phyloP scores from a whole-genome alignment of 2,888 invertebrate species.

The Coelogynopora nodosa region DNA sequence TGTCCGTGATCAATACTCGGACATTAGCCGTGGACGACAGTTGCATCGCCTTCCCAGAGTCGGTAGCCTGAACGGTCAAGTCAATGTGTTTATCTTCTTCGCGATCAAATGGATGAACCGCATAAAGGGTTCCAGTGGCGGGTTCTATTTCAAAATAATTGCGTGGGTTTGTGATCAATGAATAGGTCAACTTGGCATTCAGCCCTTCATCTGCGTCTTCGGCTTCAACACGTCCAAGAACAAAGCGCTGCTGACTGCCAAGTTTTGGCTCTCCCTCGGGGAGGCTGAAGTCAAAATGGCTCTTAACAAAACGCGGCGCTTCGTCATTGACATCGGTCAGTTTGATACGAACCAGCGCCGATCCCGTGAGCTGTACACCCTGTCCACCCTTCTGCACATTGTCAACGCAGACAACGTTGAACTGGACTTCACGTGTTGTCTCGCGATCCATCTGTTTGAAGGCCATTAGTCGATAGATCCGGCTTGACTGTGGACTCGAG shows the following conservation, averaged over 20 bases:
- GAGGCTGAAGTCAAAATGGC: slow-evolving; percentile 35
- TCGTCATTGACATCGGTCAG: slow-evolving; percentile 41
- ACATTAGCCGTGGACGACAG: slow-evolving; percentile 26
- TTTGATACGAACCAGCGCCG: neutral
- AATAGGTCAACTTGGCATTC: slow-evolving; percentile 36
- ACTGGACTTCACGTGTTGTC: neutral
- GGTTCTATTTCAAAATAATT: slow-evolving; percentile 40
- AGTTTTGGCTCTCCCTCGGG: slow-evolving; percentile 38
- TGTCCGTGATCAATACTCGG: slow-evolving; percentile 35
- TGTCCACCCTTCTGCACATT: slow-evolving; percentile 7
- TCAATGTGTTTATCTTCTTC: slow-evolving; percentile 34
- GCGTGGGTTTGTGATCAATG: slow-evolving; percentile 16
- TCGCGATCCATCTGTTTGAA: slow-evolving; percentile 31
- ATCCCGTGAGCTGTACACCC: slow-evolving; percentile 8
- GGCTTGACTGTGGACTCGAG: neutral
- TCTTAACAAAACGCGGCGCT: slow-evolving; percentile 34
- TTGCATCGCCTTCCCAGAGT: neutral
- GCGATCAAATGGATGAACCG: slow-evolving; percentile 38
- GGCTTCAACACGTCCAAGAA: slow-evolving; percentile 22
- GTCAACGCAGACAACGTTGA: slow-evolving; percentile 28
- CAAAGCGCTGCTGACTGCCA: neutral
- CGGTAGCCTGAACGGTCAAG: slow-evolving; percentile 37
- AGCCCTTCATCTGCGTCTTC: neutral
- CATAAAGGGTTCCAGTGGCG: slow-evolving; percentile 36
- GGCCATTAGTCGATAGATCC: slow-evolving; percentile 31